Evolutionary conservation across 2,888 invertebrate genomes (phyloP).

Genomic region (Pyrrhia umbra): DNA sequence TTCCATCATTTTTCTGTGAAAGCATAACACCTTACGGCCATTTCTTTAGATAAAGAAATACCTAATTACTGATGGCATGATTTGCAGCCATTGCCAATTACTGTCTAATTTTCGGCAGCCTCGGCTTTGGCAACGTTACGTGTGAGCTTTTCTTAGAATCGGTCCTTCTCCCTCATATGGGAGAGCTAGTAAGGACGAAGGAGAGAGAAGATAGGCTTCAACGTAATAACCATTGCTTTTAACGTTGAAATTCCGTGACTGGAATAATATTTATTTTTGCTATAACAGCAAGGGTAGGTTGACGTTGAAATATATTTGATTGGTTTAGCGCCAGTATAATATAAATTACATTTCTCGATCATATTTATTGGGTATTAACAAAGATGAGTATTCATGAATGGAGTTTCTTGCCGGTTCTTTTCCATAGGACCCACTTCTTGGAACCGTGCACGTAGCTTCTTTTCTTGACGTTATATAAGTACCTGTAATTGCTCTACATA

Average conservation of each 20-base stretch:
- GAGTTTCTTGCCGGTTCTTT: too few relatives aligned
- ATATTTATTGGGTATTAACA: too few relatives aligned
- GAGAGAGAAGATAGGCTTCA: background rate
- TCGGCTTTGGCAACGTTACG: slow-evolving; percentile 30
- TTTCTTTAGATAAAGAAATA: slow-evolving; percentile 1
- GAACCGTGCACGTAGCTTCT: too few relatives aligned
- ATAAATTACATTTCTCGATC: too few relatives aligned
- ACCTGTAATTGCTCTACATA: too few relatives aligned
- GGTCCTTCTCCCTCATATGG: background rate
- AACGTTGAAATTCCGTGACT: slow-evolving; percentile 27
- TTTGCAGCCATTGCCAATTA: slow-evolving; percentile 41
- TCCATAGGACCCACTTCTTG: too few relatives aligned
- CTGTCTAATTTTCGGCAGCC: slow-evolving; percentile 28
- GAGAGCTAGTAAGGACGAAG: background rate
- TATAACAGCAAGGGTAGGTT: background rate
- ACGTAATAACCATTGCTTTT: slow-evolving; percentile 20
- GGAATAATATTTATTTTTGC: slow-evolving; percentile 10
- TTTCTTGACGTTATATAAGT: too few relatives aligned
- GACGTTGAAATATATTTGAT: background rate
- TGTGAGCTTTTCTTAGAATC: slow-evolving; percentile 8
- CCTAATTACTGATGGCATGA: slow-evolving; percentile 17
- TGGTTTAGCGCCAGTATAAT: background rate
- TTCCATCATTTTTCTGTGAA: too few relatives aligned
- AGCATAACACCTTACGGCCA: background rate
- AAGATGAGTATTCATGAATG: too few relatives aligned